Evolutionary conservation across 2,888 invertebrate species (phyloP).

Genomic region (Scaptomyza polygonia): DNA sequence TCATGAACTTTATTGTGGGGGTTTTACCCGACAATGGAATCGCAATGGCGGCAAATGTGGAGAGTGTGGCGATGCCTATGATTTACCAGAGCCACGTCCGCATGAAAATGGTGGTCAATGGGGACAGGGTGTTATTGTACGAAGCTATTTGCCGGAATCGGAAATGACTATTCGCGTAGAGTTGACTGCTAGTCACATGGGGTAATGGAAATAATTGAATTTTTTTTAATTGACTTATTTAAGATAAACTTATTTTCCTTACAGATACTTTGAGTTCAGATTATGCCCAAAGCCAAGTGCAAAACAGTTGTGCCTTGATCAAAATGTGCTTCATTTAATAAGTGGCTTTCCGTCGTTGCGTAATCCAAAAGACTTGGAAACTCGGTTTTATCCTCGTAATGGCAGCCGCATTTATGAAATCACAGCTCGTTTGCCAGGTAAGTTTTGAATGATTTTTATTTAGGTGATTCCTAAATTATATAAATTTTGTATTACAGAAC

Average conservation of each 20-base stretch:
- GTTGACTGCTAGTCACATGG: slow-evolving; percentile 94
- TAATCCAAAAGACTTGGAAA: slow-evolving; percentile 85
- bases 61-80: slow-evolving; percentile 94
- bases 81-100: slow-evolving; percentile 88
- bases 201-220: slow-evolving; percentile 82
- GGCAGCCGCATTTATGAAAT: slow-evolving; percentile 93
- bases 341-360: slow-evolving; percentile 83
- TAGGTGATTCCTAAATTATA: background rate
- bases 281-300: slow-evolving; percentile 90
- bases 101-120: slow-evolving; percentile 94
- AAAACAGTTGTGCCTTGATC: slow-evolving; percentile 91
- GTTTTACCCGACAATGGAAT: slow-evolving; percentile 93
- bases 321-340: slow-evolving; percentile 87
- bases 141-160: slow-evolving; percentile 89
- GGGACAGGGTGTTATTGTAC: slow-evolving; percentile 92
- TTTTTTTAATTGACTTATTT: background rate
- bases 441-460: background rate
- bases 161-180: slow-evolving; percentile 91
- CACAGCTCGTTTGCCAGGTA: slow-evolving; percentile 87
- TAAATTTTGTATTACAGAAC: slow-evolving; percentile 75
- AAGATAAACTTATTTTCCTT: slow-evolving; percentile 1
- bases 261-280: slow-evolving; percentile 91
- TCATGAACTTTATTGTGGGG: slow-evolving; percentile 94
- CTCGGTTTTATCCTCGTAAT: slow-evolving; percentile 90
- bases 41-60: slow-evolving; percentile 93